Base-by-base conservation (phyloP, 2,113 vertebrate genomes). In the Machaerirhynchus nigripectus region DNA sequence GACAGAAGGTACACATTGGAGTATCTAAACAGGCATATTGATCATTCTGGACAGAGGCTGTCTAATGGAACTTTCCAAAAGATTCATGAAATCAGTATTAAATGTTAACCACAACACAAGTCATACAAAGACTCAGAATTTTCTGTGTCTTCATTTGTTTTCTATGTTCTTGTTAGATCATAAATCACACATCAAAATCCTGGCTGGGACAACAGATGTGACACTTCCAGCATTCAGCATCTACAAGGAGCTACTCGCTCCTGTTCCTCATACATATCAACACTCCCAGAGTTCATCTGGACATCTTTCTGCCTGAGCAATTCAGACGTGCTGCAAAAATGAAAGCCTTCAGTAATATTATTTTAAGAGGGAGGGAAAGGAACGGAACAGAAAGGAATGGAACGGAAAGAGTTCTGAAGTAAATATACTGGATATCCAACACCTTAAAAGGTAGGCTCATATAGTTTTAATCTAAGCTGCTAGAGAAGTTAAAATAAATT, bases 201-300 rank as follows among this genome's bases (percentile, higher is more conserved):
- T 59, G 52, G 20, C 0, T 50, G 61, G 13, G 17, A 86, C 14
- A 73, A 77, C 20, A 90, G 49, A 84, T 61, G 10, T 22, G n/a
- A 49, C 28, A 31, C n/a, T 37, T 83, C 6, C n/a, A 56, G 44
- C 49, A 75, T 27, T 39, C 19, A 56, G 23, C 35, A 85, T 68
- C 70, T 56, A 30, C 82, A 75, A 71, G 42, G 52, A 27, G 21
- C 42, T 64, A 23, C 35, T 39, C 6, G 3, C 24, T 91, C 21
- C 30, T 86, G 30, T 24, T 71, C 33, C 53, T 59, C 0, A 0
- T 9, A 59, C 0, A 1, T 2, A 81, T 26, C 7, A 71, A 26
- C 14, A 33, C 61, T 37, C 30, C 75, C 50, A 55, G 55, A 70
- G 52, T 22, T 81, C 42, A 74, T 44, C 10, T 59, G 39, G 52